phyloP scores from a whole-genome alignment of 2,888 invertebrate species.

The Cosmia pyralina region DNA sequence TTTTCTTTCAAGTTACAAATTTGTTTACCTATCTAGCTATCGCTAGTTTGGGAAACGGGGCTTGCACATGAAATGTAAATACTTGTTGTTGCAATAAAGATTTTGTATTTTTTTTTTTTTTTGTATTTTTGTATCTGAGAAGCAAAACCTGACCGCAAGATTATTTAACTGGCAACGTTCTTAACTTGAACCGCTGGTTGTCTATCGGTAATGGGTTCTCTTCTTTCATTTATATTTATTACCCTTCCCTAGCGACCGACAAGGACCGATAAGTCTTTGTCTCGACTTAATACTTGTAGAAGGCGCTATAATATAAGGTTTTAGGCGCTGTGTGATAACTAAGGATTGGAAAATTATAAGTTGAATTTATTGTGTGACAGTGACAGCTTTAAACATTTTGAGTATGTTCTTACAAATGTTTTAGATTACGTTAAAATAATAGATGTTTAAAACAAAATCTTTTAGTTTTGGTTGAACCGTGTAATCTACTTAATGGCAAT shows the following conservation, averaged over 20 bases:
- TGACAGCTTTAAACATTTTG: background rate
- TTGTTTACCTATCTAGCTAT: too few species aligned
- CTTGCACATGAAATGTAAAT: too few species aligned
- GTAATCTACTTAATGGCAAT: background rate
- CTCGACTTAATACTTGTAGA: background rate
- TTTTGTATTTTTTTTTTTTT: too few species aligned
- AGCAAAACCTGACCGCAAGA: background rate
- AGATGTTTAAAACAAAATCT: too few species aligned
- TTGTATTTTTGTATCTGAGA: too few species aligned
- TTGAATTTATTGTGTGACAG: background rate
- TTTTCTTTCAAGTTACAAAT: background rate
- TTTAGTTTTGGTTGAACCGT: background rate
- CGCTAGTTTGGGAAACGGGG: too few species aligned
- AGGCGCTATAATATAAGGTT: slow-evolving; percentile 12
- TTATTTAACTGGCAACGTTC: slow-evolving; percentile 5
- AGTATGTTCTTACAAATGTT: background rate
- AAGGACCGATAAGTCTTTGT: slow-evolving; percentile 4
- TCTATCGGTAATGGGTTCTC: slow-evolving; percentile 24
- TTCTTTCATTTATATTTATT: slow-evolving; percentile 38
- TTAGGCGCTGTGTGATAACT: background rate
- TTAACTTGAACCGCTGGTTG: slow-evolving; percentile 11
- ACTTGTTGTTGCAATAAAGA: too few species aligned
- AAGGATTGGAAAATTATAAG: background rate
- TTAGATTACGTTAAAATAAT: background rate
- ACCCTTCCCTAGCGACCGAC: slow-evolving; percentile 11